Base-by-base conservation (phyloP, 2,113 vertebrate genomes). In the Ursus arctos region DNA sequence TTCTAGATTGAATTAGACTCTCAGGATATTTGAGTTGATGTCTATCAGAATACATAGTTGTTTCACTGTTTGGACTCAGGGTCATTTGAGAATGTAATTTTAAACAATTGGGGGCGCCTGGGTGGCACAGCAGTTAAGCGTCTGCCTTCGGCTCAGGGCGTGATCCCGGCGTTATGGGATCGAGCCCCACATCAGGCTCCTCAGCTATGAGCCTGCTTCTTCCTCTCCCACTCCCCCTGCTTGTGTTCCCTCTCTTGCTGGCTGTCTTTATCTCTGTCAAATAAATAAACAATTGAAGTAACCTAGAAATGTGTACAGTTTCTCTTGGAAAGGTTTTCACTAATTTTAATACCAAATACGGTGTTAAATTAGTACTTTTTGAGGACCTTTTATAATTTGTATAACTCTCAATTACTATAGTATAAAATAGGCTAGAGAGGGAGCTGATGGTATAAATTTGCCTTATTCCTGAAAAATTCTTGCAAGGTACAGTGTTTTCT, bases 1-100 rank as follows among this genome's bases (percentile, higher is more conserved):
- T 88, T 15, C 74, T 65, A 79, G 40, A 65, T 84, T 93, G 8
- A 65, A 65, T 86, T 33, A 22, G 22, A 15, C 88, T 87, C 36
- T 89, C 63, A 8, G 93, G 51, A 22, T 91, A 55, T 67, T 98
- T 74, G 69, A 86, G 77, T 19, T 74, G 61, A 92, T 71, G 43
- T 92, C 31, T 96, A 97, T 59, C 71, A 97, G 74, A 80, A 93
- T 69, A n/a, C 59, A 67, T 86, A 89, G 67, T 16, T 88, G 36
- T 40, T 83, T 87, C 86, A 55, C 16, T 26, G 1, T 80, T 94
- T 86, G 61, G 18, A 49, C 7, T 9, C 4, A 49, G 43, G 74
- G 43, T 31, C 43, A 18, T 31, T 49, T 77, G 26, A 77, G 74
- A 77, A 77, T 31, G 7, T 49, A 49, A 49, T 77, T 77, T 77